Evolutionary conservation across 2,797 vertebrate genomes (phyloP), one percentile per base, ranked within the genome.

Genomic region (Benthosema pterotum): DNA sequence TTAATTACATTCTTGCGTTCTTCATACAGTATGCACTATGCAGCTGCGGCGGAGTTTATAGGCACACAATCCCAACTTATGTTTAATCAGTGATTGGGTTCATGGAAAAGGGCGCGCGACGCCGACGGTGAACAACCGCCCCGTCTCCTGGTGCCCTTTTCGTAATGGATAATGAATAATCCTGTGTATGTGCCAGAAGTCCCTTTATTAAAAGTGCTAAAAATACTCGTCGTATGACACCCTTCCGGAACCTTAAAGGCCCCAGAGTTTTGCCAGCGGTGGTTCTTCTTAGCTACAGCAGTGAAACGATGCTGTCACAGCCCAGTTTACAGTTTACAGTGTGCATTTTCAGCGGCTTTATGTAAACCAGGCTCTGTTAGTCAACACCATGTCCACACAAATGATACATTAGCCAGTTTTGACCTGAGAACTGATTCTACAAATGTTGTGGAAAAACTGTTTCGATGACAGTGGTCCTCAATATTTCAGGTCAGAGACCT

Each of bases 171-270:
- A 25, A 22, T 64, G 54, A 64, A 45, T 63, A 50, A 59, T 42
- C 52, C 52, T 16, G 42, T 38, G 14, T 67, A 47, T 54, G 42
- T 28, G 51, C 54, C 18, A 53, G 32, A 62, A 49, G 14, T 38
- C 55, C 45, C 57, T 67, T 45, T 57, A 38, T 38, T 73, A 48
- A 59, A 48, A 53, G 52, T 42, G 54, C 64, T 66, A 48, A 51
- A 51, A 19, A 58, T 47, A 32, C 18, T 46, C 42, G 46, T 15
- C n/a, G 12, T 25, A 47, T 25, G 18, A 45, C 50, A 62, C 18
- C 42, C 16, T 53, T 53, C 45, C 18, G 17, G n/a, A 42, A 13
- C 38, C 19, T 32, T 32, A 48, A 12, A 47, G 45, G 19, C 25
- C 47, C 28, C 28, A n/a, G 19, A 16, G 42, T 18, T 7, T 19